Conservation (phyloP, 2,888 invertebrate genomes). For the Tribolium freemani region DNA sequence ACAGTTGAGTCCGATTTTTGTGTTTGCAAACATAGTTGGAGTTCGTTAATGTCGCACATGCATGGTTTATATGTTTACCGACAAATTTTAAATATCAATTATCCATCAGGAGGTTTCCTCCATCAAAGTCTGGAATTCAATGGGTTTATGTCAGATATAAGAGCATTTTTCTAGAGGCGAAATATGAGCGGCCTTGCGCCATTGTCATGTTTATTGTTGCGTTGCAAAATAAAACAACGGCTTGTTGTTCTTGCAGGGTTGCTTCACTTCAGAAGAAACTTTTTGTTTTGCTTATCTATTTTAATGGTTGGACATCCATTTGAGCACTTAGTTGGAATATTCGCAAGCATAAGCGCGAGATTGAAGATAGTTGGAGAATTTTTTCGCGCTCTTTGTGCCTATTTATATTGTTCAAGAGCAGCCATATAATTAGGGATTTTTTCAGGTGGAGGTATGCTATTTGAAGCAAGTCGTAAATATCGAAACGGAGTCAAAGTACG, state of each 20-base stretch:
- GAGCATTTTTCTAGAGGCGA: conserved; percentile 58
- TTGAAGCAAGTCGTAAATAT: conserved; percentile 1
- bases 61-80: conserved; percentile 52
- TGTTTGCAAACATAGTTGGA: conserved; percentile 45
- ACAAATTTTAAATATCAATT: conserved; percentile 60
- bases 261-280: conserved; percentile 56
- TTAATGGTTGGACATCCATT: conserved; percentile 12
- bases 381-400: background rate
- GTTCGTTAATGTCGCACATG: conserved; percentile 50
- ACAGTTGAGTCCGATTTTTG: conserved; percentile 51
- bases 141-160: conserved; percentile 56
- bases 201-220: conserved; percentile 61
- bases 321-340: conserved; percentile 8
- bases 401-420: background rate
- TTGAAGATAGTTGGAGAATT: background rate
- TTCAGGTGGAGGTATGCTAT: background rate
- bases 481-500: conserved; percentile 6
- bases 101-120: conserved; percentile 55
- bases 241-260: conserved; percentile 49
- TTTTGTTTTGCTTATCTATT: background rate
- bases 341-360: background rate
- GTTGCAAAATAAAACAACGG: conserved; percentile 56
- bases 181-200: conserved; percentile 62
- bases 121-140: conserved; percentile 57
- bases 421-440: background rate